These are phyloP conservation scores for Helleia helle DNA, from an alignment of 2,888 invertebrate genomes.

Conservation along the genomic window DNA sequence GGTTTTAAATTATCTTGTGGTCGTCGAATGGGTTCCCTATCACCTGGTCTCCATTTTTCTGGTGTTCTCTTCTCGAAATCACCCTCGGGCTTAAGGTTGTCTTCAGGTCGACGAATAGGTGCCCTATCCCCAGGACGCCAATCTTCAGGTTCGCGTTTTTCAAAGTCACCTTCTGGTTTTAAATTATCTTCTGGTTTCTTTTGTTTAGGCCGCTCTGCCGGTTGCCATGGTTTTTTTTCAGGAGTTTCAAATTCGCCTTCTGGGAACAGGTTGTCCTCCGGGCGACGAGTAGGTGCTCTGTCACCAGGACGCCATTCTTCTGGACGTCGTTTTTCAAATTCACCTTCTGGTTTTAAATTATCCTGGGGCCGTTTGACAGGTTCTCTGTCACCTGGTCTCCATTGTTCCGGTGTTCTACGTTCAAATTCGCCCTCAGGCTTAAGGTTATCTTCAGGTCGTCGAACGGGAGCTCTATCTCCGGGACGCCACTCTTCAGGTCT, in stretches of 20 bases:
- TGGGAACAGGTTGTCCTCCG: slow-evolving; percentile 73
- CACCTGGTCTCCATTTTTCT: slow-evolving; percentile 43
- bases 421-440: slow-evolving; percentile 72
- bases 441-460: slow-evolving; percentile 66
- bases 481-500: slow-evolving; percentile 60
- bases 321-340: slow-evolving; percentile 42
- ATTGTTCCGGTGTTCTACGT: slow-evolving; percentile 47
- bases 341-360: slow-evolving; percentile 36
- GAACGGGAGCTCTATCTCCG: slow-evolving; percentile 43
- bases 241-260: slow-evolving; percentile 62
- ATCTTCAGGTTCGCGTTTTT: slow-evolving; percentile 39
- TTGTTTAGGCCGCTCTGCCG: slow-evolving; percentile 50
- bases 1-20: slow-evolving; percentile 46
- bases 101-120: slow-evolving; percentile 31
- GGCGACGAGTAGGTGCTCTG: slow-evolving; percentile 39
- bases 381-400: slow-evolving; percentile 65
- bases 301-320: slow-evolving; percentile 49
- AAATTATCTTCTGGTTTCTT: slow-evolving; percentile 68
- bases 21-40: slow-evolving; percentile 34
- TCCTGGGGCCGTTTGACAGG: slow-evolving; percentile 71
- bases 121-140: slow-evolving; percentile 47
- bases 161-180: slow-evolving; percentile 64
- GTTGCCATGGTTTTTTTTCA: slow-evolving; percentile 49
- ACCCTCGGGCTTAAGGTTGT: slow-evolving; percentile 56
- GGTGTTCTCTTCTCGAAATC: slow-evolving; percentile 49